These are phyloP conservation scores for Dascillus cervinus DNA, from an alignment of 2,888 invertebrate species.

Conservation along the genomic window DNA sequence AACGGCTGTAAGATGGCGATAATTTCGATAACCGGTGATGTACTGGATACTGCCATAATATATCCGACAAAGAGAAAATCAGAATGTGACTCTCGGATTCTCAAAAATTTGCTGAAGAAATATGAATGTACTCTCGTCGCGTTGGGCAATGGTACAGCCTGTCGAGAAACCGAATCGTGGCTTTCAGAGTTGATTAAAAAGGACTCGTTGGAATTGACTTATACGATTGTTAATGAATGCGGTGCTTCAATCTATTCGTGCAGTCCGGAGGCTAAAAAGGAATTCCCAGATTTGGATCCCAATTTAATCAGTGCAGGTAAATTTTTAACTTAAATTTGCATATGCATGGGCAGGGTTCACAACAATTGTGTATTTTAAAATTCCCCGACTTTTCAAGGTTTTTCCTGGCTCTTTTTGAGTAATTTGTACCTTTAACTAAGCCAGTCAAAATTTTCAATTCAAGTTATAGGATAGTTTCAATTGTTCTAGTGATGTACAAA, in stretches of 20 bases:
- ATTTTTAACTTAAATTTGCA: no score
- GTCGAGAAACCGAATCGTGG: constrained; percentile 79
- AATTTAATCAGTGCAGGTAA: constrained; percentile 71
- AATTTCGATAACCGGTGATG: constrained; percentile 62
- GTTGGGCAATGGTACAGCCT: constrained; percentile 86
- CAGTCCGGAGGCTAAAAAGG: constrained; percentile 73
- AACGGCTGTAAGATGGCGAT: constrained; percentile 88
- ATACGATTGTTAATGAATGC: constrained; percentile 81
- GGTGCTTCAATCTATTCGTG: constrained; percentile 92
- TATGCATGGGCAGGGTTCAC: no score
- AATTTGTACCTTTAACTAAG: no score
- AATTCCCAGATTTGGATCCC: constrained; percentile 77
- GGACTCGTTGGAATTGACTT: constrained; percentile 51
- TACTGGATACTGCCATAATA: constrained; percentile 61
- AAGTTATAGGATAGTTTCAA: no score
- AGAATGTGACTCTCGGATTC: constrained; percentile 39
- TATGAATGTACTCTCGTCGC: constrained; percentile 71
- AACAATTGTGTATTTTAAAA: no score
- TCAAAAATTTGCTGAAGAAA: constrained; percentile 50
- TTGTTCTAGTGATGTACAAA: no score
- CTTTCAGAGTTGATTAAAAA: constrained; percentile 52
- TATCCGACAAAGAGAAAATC: constrained; percentile 51
- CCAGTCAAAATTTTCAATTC: no score
- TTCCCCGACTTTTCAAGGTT: no score
- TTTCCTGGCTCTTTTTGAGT: no score